Evolutionary conservation across 2,797 vertebrate species (phyloP).

Genomic region (Sphaeramia orbicularis): DNA sequence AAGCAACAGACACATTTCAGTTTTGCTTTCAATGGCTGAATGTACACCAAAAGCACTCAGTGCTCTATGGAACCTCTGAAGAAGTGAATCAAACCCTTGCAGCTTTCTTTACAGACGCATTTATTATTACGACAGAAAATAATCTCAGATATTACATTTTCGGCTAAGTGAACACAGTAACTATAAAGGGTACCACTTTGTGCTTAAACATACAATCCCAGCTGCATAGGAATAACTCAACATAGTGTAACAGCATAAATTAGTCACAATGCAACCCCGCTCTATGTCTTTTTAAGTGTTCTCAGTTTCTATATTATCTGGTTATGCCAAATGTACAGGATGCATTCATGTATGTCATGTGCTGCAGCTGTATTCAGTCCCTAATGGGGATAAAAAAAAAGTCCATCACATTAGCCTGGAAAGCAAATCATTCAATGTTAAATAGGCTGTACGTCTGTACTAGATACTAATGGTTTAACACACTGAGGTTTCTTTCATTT

Average conservation of each 20-base stretch:
- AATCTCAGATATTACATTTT: conserved; percentile 11
- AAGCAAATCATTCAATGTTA: not conserved
- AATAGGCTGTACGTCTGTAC: too few species aligned
- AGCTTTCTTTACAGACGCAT: conserved; percentile 13
- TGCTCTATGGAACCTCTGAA: conserved; percentile 30
- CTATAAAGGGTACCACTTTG: conserved; percentile 22
- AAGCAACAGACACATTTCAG: conserved; percentile 52
- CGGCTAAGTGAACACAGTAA: conserved; percentile 27
- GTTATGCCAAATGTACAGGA: not conserved
- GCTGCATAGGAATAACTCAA: not conserved
- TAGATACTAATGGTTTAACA: too few species aligned
- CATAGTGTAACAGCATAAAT: conserved; percentile 8
- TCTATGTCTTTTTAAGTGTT: conserved; percentile 7
- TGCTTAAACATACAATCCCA: conserved; percentile 29
- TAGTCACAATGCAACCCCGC: not conserved
- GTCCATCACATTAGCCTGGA: not conserved
- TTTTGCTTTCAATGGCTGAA: conserved; percentile 30
- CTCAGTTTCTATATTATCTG: not conserved
- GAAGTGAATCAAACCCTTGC: conserved; percentile 26
- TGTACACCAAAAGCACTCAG: conserved; percentile 41
- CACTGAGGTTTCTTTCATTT: too few species aligned
- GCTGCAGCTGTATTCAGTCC: conserved; percentile 10
- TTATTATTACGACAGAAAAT: conserved; percentile 28
- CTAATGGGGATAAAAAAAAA: conserved; percentile 6
- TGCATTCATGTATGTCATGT: conserved; percentile 3